phyloP scores from a whole-genome alignment of 1,140 invertebrate genomes.

The Drosophila asahinai region DNA sequence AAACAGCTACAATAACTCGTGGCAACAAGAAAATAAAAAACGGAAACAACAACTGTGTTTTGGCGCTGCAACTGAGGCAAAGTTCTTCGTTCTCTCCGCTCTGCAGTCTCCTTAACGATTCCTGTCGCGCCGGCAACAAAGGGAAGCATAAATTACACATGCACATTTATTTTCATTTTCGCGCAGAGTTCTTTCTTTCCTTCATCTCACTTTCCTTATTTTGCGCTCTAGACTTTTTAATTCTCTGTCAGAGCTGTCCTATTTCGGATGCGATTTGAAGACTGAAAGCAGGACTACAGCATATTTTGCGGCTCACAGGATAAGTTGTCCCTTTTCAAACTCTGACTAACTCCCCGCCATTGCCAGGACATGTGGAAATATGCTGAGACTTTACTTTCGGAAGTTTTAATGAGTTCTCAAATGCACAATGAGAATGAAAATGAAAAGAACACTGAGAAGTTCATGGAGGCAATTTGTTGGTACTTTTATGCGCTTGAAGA shows the following conservation, averaged over 20 bases:
- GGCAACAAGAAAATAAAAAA: conserved; percentile 12
- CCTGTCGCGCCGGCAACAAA: conserved; percentile 12
- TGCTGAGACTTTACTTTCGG: conserved; percentile 6
- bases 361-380: conserved; percentile 10
- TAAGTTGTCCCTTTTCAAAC: background rate
- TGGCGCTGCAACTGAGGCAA: conserved; percentile 1
- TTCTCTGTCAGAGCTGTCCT: conserved; percentile 13
- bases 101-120: conserved; percentile 5
- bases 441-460: conserved; percentile 13
- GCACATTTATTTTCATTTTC: conserved; percentile 20
- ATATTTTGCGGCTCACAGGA: conserved; percentile 4
- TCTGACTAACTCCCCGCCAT: background rate
- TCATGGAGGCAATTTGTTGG: conserved; percentile 18
- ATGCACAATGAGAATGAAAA: conserved; percentile 13
- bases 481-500: conserved; percentile 17
- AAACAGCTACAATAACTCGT: conserved; percentile 29
- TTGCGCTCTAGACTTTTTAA: conserved; percentile 2
- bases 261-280: background rate
- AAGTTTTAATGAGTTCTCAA: conserved; percentile 22
- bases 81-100: background rate
- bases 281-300: background rate
- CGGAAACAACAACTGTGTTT: conserved; percentile 15
- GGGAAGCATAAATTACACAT: conserved; percentile 17
- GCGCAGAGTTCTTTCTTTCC: conserved; percentile 6
- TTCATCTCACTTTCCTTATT: background rate